Base-by-base conservation (phyloP, 2,113 vertebrate genomes). In the Phoxinus phoxinus region DNA sequence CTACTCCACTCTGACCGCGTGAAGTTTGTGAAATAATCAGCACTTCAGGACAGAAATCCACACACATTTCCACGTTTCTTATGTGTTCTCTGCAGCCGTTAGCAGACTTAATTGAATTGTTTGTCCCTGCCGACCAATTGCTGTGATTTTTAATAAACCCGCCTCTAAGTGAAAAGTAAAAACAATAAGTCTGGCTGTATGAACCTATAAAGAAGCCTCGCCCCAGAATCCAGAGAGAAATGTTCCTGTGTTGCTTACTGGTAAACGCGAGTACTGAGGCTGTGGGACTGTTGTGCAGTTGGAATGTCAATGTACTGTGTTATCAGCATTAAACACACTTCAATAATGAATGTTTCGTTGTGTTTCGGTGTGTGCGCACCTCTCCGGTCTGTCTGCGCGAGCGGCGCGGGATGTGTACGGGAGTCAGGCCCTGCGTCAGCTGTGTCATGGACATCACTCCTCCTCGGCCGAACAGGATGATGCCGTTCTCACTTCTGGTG, bases 401-500 rank as follows among this genome's bases (percentile, higher is more conserved):
- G 73, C 98, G 96, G 89, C 96, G 95, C 7, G 94, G 92, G 1
- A 88, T 89, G 2, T 91, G 46, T 82, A 32, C 25, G 4, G 4
- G 86, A 86, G 89, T 17, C 77, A 0, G 76, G 53, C 69, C 89
- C n/a, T 80, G 89, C 15, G 58, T 53, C 90, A 91, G 86, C 21
- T 83, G 37, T 12, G 83, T 67, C 83, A 69, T 81, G 5, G 89
- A 81, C 27, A 93, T 91, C 0, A 90, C 76, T 6, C 95, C 91
- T 89, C 95, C 92, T 82, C 96, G 93, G 90, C 97, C 95, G 75
- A 98, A 91, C 61, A 99, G 92, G 30, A 99, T 97, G 90, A 96
- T 94, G 3, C 98, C 98, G 11, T 95, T 97, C 72, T 98, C 96
- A 1, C 93, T 96, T 89, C 92, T 94, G 9, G 98, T 99, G 93